phyloP scores from a whole-genome alignment of 1,140 invertebrate genomes.

The Phymorhynchus buccinoides region DNA sequence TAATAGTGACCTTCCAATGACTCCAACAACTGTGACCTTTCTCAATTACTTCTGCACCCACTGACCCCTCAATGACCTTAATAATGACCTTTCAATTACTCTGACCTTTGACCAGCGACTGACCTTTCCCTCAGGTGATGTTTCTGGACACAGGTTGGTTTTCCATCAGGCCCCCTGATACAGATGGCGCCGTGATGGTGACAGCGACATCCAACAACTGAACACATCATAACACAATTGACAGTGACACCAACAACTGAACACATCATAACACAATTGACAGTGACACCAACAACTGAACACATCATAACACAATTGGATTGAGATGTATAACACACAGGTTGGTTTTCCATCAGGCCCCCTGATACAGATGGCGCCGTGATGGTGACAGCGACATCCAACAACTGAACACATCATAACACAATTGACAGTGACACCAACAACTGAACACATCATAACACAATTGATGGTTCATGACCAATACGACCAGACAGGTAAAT shows the following conservation, averaged over 20 bases:
- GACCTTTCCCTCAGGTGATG: conserved; percentile 34
- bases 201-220: conserved; percentile 28
- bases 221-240: neutral
- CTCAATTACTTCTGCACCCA: no score
- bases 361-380: no score
- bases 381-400: no score
- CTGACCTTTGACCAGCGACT: neutral
- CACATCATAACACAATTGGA: no score
- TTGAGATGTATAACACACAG: no score
- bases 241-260: neutral
- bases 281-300: neutral
- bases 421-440: neutral
- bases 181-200: conserved; percentile 25
- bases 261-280: neutral
- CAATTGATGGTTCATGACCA: no score
- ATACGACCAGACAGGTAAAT: no score
- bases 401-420: neutral
- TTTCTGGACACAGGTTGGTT: conserved; percentile 22
- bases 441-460: neutral
- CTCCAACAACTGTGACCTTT: no score
- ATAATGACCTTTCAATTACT: no score
- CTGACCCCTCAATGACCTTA: no score
- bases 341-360: no score
- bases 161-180: conserved; percentile 22
- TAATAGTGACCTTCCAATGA: no score